Base-by-base conservation (phyloP, 2,113 vertebrate species). In the Motacilla alba region DNA sequence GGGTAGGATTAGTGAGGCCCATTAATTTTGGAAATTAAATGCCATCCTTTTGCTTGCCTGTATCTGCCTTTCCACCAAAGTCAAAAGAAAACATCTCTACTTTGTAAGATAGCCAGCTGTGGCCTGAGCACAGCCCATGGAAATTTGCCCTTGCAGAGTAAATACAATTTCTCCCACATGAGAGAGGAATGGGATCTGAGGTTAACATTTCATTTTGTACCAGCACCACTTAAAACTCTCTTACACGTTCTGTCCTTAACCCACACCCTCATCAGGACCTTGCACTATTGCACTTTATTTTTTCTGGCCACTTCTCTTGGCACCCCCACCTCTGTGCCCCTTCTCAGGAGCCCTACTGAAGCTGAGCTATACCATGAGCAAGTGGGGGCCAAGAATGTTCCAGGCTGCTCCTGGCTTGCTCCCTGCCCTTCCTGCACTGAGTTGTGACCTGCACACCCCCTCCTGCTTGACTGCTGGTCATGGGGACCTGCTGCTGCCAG, bases 11-110 rank as follows among this genome's bases (percentile, higher is more conserved):
- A 85, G 63, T 64, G 55, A 88, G 30, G 27, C 10, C 53, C 31
- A 91, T 55, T 76, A 50, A 91, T 93, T 95, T 94, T 70, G 82
- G 43, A 83, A 90, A 96, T 93, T 62, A 83, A 87, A 59, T 31
- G 16, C 20, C 0, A 0, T 70, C 50, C 59, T 62, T 95, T 91
- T 76, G 27, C 94, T 91, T 67, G 52, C 13, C 17, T 1, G 0
- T 39, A 92, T 56, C 76, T 83, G 55, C 27, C 26, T 89, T 87
- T 87, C 43, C 28, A 90, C 28, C 27, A 59, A 80, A 76, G 43
- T 18, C 67, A 67, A 46, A 90, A 83, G 72, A 80, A 93, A 95
- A 83, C 55, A 89, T 47, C 68, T 78, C 44, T 39, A 10, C 15
- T 49, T 43, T 46, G 19, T 27, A 58, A 83, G 72, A 62, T 2